Percentiles rank a stretch among this genome's conserved stretches.
Conservation (phyloP, 2,888 invertebrate genomes). For the Drosophila sordidula region DNA sequence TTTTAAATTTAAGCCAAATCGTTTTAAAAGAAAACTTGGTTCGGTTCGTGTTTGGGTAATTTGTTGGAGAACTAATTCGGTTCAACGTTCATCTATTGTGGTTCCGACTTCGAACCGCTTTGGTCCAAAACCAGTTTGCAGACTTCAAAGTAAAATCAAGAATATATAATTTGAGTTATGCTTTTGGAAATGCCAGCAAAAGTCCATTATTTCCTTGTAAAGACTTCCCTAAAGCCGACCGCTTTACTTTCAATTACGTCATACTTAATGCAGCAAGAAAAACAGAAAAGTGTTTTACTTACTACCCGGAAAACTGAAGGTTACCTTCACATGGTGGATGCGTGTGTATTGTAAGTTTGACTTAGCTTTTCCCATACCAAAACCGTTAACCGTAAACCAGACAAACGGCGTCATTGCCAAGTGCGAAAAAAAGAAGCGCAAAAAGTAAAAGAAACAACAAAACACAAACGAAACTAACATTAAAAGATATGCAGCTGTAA, state of each 20-base stretch:
- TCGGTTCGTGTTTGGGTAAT: too few relatives aligned
- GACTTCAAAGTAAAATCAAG: too few relatives aligned
- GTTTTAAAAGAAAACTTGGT: too few relatives aligned
- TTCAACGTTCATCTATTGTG: too few relatives aligned
- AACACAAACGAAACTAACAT: slow-evolving; percentile 17
- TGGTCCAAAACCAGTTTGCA: too few relatives aligned
- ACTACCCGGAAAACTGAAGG: slow-evolving; percentile 74
- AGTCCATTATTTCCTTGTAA: too few relatives aligned
- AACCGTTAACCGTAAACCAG: slow-evolving; percentile 40
- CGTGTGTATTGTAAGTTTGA: not conserved
- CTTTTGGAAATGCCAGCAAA: too few relatives aligned
- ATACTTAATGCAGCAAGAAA: slow-evolving; percentile 34
- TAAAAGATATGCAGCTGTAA: slow-evolving; percentile 22
- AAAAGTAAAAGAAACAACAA: not conserved
- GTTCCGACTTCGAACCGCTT: too few relatives aligned
- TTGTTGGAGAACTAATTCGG: too few relatives aligned
- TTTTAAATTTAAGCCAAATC: too few relatives aligned
- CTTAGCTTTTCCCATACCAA: slow-evolving; percentile 40
- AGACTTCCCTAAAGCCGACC: slow-evolving; percentile 30
- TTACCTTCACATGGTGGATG: slow-evolving; percentile 44
- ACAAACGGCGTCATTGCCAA: slow-evolving; percentile 58
- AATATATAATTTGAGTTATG: too few relatives aligned
- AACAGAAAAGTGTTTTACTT: slow-evolving; percentile 40
- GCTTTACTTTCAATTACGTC: slow-evolving; percentile 11
- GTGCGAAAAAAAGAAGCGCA: slow-evolving; percentile 45